Evolutionary conservation across 2,113 vertebrate genomes (phyloP).

Genomic region (Uropsilus gracilis): DNA sequence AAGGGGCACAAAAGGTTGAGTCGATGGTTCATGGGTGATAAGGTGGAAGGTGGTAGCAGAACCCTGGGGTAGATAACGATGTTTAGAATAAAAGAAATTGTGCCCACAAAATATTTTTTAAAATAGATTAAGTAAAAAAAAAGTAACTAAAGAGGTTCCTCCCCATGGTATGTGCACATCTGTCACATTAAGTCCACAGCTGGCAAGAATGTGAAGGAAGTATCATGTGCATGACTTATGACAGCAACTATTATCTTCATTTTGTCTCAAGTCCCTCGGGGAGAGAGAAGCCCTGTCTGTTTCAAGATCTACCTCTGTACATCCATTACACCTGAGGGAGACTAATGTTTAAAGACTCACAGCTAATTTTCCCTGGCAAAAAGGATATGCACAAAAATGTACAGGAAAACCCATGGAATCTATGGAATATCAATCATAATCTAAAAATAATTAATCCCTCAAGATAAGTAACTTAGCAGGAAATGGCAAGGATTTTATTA

Average conservation of each 20-base stretch:
- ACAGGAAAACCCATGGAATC: conserved; percentile 74
- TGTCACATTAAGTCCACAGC: not conserved
- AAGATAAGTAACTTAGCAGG: conserved; percentile 81
- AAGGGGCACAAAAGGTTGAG: no score
- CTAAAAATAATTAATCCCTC: conserved; percentile 82
- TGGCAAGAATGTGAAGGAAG: not conserved
- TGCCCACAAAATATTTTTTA: no score
- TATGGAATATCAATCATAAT: conserved; percentile 82
- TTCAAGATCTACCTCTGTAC: not conserved
- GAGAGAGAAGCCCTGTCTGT: not conserved
- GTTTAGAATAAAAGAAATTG: no score
- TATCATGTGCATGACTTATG: not conserved
- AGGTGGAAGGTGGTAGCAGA: no score
- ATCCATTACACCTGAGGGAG: conserved; percentile 47
- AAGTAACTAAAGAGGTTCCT: not conserved
- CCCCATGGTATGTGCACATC: not conserved
- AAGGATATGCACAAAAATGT: conserved; percentile 69
- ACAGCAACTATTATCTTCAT: not conserved
- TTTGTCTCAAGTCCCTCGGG: not conserved
- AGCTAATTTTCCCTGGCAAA: conserved; percentile 77
- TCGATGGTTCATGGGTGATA: no score
- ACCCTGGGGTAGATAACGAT: no score
- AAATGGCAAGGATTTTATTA: conserved; percentile 80
- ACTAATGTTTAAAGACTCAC: conserved; percentile 66
- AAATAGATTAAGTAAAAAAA: no score